Percentiles rank a stretch among this genome's conserved stretches.
These are phyloP conservation scores for Brachionus koreanus DNA, from an alignment of 1,140 invertebrate species.

Conservation along the genomic window DNA sequence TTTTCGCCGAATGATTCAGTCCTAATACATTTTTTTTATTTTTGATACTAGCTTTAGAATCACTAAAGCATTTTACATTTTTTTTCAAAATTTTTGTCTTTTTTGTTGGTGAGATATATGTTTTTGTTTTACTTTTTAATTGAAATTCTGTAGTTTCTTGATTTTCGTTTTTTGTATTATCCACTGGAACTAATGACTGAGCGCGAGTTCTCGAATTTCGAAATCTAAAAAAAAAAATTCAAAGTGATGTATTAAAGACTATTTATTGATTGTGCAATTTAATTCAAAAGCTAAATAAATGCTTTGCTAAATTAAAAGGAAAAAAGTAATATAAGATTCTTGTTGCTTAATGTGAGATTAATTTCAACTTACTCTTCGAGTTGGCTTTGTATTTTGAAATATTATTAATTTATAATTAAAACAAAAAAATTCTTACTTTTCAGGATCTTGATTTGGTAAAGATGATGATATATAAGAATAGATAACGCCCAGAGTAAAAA, in stretches of 20 bases:
- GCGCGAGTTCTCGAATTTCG: neutral
- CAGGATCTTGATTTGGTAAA: neutral
- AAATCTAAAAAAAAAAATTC: neutral
- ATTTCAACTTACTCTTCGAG: neutral
- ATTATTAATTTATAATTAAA: neutral
- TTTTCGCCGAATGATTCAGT: neutral
- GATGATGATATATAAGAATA: constrained; percentile 33
- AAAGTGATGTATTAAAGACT: neutral
- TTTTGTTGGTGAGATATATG: neutral
- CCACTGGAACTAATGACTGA: neutral
- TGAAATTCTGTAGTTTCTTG: neutral
- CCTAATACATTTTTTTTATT: neutral
- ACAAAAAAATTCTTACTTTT: neutral
- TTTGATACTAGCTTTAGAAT: neutral
- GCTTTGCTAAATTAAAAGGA: neutral
- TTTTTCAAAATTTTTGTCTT: neutral
- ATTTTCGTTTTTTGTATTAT: neutral
- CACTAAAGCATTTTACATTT: neutral
- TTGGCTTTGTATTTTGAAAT: neutral
- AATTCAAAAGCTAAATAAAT: neutral
- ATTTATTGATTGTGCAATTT: too few relatives aligned
- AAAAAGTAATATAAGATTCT: neutral
- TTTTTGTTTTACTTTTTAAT: neutral
- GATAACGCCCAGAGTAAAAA: constrained; percentile 9
- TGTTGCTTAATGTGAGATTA: neutral